Percentiles rank a stretch among this genome's conserved stretches.
Evolutionary conservation across 2,797 vertebrate species (phyloP).

Genomic region (Rhinoraja longicauda): DNA sequence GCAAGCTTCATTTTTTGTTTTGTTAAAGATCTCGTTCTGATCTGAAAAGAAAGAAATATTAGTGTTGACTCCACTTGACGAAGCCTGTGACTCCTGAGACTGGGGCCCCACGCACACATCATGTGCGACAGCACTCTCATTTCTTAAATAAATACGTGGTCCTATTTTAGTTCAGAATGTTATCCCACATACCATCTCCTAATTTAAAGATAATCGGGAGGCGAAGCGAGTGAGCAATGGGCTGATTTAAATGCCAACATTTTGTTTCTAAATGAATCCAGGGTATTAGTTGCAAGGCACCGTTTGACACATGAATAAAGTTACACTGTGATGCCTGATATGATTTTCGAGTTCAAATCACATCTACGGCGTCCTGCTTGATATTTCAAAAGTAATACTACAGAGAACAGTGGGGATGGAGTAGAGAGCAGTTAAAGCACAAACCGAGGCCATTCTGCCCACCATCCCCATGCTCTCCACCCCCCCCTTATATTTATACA

Average conservation of each 20-base stretch:
- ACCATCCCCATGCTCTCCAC: background rate
- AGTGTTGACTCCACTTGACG: background rate
- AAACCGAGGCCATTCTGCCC: too few relatives aligned
- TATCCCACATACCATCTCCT: background rate
- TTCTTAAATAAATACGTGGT: background rate
- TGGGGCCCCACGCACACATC: background rate
- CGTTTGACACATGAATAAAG: background rate
- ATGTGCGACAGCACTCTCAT: background rate
- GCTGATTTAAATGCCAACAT: background rate
- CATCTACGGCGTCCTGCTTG: background rate
- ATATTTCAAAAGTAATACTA: background rate
- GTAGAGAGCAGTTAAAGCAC: too few relatives aligned
- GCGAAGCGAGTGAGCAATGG: background rate
- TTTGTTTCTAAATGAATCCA: background rate
- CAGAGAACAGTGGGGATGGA: too few relatives aligned
- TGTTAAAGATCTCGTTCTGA: background rate
- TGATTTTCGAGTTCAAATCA: background rate
- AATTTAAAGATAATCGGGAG: background rate
- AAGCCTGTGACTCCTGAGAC: background rate
- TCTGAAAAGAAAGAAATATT: background rate
- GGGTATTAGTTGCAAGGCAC: background rate
- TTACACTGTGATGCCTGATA: background rate
- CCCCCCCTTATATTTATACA: background rate
- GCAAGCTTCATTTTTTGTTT: background rate
- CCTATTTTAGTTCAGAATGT: background rate